Conservation (phyloP, 2,113 vertebrate genomes). For the Ctenodactylus gundi region DNA sequence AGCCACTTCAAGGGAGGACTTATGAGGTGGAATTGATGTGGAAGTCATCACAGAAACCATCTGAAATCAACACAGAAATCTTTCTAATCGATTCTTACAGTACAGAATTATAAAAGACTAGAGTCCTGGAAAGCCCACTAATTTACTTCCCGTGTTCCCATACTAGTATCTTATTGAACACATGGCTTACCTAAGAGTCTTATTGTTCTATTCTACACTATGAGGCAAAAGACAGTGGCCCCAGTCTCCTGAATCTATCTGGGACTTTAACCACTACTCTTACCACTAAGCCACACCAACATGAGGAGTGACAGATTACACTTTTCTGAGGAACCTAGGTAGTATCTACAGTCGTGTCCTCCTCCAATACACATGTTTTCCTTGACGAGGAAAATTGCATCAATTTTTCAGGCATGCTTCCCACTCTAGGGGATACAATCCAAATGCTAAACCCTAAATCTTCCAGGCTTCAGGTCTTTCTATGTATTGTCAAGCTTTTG, state of each 20-base stretch:
- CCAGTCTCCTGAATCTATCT: neutral
- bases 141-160: neutral
- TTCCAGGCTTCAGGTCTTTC: neutral
- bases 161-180: neutral
- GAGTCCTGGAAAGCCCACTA: neutral
- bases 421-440: too few species aligned
- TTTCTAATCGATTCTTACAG: neutral
- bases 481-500: constrained; percentile 8
- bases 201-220: neutral
- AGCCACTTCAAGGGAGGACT: neutral
- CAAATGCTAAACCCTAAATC: neutral
- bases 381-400: neutral
- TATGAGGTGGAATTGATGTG: neutral
- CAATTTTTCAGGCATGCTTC: neutral
- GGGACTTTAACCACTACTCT: neutral
- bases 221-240: neutral
- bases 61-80: neutral
- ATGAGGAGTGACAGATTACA: neutral
- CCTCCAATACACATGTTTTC: neutral
- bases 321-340: neutral
- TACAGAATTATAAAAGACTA: neutral
- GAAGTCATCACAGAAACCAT: neutral
- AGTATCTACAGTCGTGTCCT: neutral
- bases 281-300: neutral
- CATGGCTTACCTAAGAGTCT: neutral